phyloP scores from a whole-genome alignment of 2,888 invertebrate genomes.

The Alloscopus bannaensis region DNA sequence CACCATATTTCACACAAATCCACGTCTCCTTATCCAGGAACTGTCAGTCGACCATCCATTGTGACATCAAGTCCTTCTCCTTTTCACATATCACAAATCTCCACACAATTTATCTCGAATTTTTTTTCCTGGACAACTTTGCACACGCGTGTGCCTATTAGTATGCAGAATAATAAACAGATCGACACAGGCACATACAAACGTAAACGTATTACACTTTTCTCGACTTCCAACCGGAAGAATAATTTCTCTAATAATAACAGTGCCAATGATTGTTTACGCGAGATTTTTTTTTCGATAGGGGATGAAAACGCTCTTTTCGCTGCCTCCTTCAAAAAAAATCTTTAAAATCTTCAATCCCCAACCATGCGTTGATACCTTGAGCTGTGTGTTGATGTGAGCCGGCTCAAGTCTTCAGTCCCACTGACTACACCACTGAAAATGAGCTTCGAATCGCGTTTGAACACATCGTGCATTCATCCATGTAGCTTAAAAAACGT shows the following conservation, averaged over 20 bases:
- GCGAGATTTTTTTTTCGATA: conserved; percentile 4
- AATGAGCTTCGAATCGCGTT: conserved; percentile 32
- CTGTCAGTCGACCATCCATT: conserved; percentile 41
- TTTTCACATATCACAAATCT: too few relatives aligned
- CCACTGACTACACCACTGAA: conserved; percentile 54
- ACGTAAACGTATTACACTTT: neutral
- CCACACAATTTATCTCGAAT: too few relatives aligned
- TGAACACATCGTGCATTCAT: conserved; percentile 25
- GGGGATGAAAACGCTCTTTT: conserved; percentile 33
- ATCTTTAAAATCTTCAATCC: too few relatives aligned
- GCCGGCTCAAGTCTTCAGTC: conserved; percentile 65
- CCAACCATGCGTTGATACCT: conserved; percentile 29
- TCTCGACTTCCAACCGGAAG: conserved; percentile 35
- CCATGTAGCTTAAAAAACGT: conserved; percentile 25
- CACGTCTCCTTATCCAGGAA: conserved; percentile 43
- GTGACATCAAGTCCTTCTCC: conserved; percentile 15
- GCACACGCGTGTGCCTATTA: too few relatives aligned
- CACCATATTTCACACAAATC: conserved; percentile 4
- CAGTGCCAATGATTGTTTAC: conserved; percentile 47
- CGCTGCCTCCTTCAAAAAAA: conserved; percentile 23
- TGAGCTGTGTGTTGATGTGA: conserved; percentile 55
- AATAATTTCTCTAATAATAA: conserved; percentile 37
- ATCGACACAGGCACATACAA: neutral
- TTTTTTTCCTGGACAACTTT: too few relatives aligned
- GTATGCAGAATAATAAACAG: conserved; percentile 18